A percentile compares a stretch with the other conserved stretches of the same genome.
These are phyloP conservation scores for Sitobion miscanthi DNA, from an alignment of 1,140 invertebrate genomes.

Conservation along the genomic window DNA sequence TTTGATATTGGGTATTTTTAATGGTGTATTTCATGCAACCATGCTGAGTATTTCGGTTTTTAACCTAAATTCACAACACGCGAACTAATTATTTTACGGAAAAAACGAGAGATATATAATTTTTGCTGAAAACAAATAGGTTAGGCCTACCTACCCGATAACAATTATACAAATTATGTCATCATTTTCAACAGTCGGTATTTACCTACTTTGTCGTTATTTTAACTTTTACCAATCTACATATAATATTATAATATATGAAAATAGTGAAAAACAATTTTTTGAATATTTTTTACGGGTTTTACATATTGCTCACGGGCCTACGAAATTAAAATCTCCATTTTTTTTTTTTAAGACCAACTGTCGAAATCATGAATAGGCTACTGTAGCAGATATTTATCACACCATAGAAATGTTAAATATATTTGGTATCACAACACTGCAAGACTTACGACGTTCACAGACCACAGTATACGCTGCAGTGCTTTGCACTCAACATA, in stretches of 20 bases:
- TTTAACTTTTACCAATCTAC: too few relatives aligned
- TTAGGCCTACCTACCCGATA: too few relatives aligned
- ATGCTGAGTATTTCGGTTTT: too few relatives aligned
- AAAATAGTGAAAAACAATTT: not conserved
- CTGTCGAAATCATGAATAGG: not conserved
- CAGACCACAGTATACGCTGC: not conserved
- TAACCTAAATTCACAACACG: not conserved
- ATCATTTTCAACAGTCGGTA: too few relatives aligned
- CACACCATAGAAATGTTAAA: not conserved
- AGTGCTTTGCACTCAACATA: not conserved
- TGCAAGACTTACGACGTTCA: not conserved
- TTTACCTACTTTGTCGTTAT: too few relatives aligned
- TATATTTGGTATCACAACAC: not conserved
- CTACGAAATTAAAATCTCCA: not conserved
- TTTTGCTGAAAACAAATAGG: too few relatives aligned
- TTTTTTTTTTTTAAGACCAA: not conserved
- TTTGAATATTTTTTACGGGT: not conserved
- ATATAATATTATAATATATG: too few relatives aligned
- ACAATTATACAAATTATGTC: too few relatives aligned
- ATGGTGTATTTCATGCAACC: not conserved
- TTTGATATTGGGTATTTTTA: not conserved
- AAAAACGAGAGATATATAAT: not conserved
- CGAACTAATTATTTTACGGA: not conserved
- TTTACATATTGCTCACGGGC: not conserved
- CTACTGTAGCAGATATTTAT: not conserved